Conservation (phyloP, 2,888 invertebrate species). For the Eurytoma adleriae region DNA sequence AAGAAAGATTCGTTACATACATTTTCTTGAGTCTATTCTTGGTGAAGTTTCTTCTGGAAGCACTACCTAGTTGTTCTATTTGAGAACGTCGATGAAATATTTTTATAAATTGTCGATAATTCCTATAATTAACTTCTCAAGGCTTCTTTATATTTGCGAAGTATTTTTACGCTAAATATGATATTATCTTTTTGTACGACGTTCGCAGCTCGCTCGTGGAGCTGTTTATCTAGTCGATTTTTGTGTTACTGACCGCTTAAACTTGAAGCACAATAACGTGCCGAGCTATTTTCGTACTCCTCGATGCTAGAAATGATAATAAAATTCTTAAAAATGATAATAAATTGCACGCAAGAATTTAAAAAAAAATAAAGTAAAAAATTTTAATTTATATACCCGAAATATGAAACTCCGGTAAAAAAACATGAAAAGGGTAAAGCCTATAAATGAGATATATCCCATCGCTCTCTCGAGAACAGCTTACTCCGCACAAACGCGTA, state of each 20-base stretch:
- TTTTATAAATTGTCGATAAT: constrained; percentile 51
- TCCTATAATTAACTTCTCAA: constrained; percentile 54
- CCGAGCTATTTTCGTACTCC: no score
- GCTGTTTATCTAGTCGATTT: constrained; percentile 30
- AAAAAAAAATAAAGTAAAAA: not conserved
- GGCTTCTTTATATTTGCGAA: constrained; percentile 44
- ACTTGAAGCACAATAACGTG: not conserved
- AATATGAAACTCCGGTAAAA: no score
- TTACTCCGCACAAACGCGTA: no score
- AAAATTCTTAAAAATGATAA: not conserved
- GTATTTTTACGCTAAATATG: constrained; percentile 23
- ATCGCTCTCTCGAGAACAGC: no score
- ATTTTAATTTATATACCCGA: not conserved
- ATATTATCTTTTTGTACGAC: not conserved
- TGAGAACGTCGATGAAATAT: constrained; percentile 50
- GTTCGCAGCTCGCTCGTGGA: not conserved
- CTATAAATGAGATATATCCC: no score
- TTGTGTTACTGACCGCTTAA: not conserved
- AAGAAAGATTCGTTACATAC: no score
- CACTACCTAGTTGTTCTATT: constrained; percentile 24
- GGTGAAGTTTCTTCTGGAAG: constrained; percentile 5
- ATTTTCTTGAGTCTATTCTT: constrained; percentile 27
- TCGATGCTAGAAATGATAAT: no score
- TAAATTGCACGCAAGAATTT: not conserved
- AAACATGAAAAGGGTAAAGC: no score